Evolutionary conservation across 2,797 vertebrate genomes (phyloP), one percentile per base, ranked within the genome.

Genomic region (Liasis olivaceus): DNA sequence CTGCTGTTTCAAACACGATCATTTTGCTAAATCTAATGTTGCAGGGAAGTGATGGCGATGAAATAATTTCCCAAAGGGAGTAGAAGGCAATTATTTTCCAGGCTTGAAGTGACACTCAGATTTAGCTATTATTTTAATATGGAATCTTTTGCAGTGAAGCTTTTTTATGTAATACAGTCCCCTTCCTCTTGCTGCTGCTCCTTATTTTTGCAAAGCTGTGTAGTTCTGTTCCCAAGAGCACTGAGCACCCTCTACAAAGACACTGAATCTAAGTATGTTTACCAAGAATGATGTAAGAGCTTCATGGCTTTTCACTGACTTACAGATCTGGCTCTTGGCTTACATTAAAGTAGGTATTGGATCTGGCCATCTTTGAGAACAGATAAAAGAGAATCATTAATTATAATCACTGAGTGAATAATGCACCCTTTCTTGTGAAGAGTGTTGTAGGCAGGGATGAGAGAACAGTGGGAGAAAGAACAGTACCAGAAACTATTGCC

Each of bases 381-480:
- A 89, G 92, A 96, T 94, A 22, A 94, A 97, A 94, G 90, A 24
- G 54, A 36, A 60, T 66, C 0, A 28, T 66, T 24, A 28, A 84
- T 84, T 90, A 94, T 42, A 81, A 91, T 2, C 12, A 13, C 4
- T 64, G 89, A n/a, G 58, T 94, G 93, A 58, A 47, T 72, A 81
- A 86, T 47, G 42, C 93, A 42, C 62, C 36, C 36, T 88, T 90
- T 66, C 72, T 88, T 88, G 69, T 20, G 14, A 36, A 81, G 88
- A 54, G 84, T 60, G 87, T 64, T 86, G 90, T 90, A 22, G 93
- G 56, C 89, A 90, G 2, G 6, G 91, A 66, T 51, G 42, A 24
- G 20, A 85, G 24, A 2, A 51, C 64, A 20, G 60, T 31, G 26
- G 60, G 62, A 36, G 89, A 89, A 66, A 89, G 60, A 54, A 88